These are phyloP conservation scores for Forbesichthys papilliferus DNA, from an alignment of 2,113 vertebrate species.

Conservation along the genomic window DNA sequence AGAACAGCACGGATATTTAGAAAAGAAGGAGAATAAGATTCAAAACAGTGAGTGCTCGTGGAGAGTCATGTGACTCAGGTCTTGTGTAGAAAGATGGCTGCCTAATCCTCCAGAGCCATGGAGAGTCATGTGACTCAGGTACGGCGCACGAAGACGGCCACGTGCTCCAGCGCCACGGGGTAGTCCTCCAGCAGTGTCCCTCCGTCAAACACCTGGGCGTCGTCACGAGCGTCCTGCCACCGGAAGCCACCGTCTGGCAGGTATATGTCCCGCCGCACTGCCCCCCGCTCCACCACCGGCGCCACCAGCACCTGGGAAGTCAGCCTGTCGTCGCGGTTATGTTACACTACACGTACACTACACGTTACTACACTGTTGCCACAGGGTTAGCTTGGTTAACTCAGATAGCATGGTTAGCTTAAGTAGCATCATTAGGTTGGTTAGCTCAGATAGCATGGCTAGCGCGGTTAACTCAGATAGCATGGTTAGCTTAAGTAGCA, in stretches of 20 bases:
- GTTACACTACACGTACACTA: no score
- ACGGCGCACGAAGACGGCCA: slow-evolving; percentile 80
- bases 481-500: no score
- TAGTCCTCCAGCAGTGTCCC: slow-evolving; percentile 83
- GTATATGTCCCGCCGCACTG: slow-evolving; percentile 81
- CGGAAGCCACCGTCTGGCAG: slow-evolving; percentile 80
- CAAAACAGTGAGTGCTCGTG: slow-evolving; percentile 46
- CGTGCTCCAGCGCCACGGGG: slow-evolving; percentile 77
- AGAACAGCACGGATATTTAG: slow-evolving; percentile 66
- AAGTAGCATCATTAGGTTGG: no score
- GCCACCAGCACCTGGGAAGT: slow-evolving; percentile 84
- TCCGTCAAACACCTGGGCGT: slow-evolving; percentile 81
- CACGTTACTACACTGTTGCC: no score
- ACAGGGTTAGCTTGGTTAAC: no score
- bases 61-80: slow-evolving; percentile 39
- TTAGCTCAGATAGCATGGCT: no score
- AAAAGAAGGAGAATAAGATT: slow-evolving; percentile 42
- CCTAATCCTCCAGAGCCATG: slow-evolving; percentile 70
- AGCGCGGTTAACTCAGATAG: no score
- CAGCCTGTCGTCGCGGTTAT: slow-evolving; percentile 20
- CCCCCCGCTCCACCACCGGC: slow-evolving; percentile 83
- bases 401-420: no score
- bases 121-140: slow-evolving; percentile 64
- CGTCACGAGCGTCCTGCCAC: slow-evolving; percentile 82
- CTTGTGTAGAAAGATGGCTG: slow-evolving; percentile 65